Evolutionary conservation across 2,888 invertebrate genomes (phyloP), one percentile per base, ranked within the genome.

Genomic region (Tachina lurida): DNA sequence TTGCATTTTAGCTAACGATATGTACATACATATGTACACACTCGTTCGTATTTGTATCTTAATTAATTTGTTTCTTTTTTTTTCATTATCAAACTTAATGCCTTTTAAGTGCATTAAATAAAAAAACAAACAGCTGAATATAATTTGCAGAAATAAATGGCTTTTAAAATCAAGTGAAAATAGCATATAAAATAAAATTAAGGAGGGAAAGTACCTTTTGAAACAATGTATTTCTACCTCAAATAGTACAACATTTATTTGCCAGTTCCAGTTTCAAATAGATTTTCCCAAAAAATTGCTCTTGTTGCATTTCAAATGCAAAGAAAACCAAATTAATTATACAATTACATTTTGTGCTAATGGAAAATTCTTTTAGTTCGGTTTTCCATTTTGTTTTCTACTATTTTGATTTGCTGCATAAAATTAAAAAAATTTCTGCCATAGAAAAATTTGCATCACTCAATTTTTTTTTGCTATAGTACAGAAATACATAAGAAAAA

Each of bases 341-440:
- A 49, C 49, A 74, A 63, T 74, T 63, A 15, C 31, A 47, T 73
- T 73, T 73, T 49, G 13, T 13, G 39, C 73, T 73, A 74, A 74
- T 74, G 62, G 52, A 15, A 74, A 74, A 74, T 74, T 74, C 74
- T n/a, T 52, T 74, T 74, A 63, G 63, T 43, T 63, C 13, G 58
- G 2, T 31, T 47, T 17, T 58, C 13, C 13, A 45, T 1, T 71
- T 73, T 8, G 17, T 62, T 74, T 52, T 74, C 19, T 47, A 12
- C 7, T 17, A 43, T 10, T 62, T 22, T 7, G 7, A 31, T 8
- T 49, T 58, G 9, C 15, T 3, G 15, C 15, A 15, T 3, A 31
- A 31, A 31, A 15, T 58, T 2, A 31, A 31, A 31, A 31, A 31
- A 31, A 31, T 7, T 31, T 31, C 31, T 31, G 31, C 31, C 7